Percentiles rank a stretch among this genome's conserved stretches.
phyloP scores from a whole-genome alignment of 2,888 invertebrate genomes.

The Anagyrus pseudococci region DNA sequence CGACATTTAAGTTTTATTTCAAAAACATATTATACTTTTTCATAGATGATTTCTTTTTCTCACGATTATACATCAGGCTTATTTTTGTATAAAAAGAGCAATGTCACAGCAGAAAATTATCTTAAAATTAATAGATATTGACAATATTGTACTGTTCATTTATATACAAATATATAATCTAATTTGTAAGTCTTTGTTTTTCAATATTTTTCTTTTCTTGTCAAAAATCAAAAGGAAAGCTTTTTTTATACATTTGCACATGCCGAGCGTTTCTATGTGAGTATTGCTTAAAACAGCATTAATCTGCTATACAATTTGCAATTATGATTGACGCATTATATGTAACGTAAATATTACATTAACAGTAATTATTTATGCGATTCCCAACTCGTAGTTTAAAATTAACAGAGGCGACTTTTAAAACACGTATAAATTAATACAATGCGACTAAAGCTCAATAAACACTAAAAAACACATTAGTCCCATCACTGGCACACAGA shows the following conservation, averaged over 20 bases:
- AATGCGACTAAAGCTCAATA: constrained; percentile 18
- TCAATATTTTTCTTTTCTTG: constrained; percentile 6
- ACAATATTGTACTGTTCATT: constrained; percentile 36
- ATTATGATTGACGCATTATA: constrained; percentile 5
- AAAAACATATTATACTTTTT: not conserved
- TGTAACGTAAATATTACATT: constrained; percentile 34
- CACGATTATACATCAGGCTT: not conserved
- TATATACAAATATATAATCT: constrained; percentile 56
- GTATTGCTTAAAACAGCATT: constrained; percentile 25
- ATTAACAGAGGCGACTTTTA: constrained; percentile 21
- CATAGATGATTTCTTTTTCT: not conserved
- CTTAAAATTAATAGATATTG: constrained; percentile 37
- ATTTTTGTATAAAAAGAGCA: constrained; percentile 28
- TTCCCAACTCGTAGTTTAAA: constrained; percentile 14
- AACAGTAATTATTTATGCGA: not conserved
- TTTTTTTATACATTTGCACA: constrained; percentile 11
- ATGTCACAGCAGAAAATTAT: constrained; percentile 30
- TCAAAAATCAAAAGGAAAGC: constrained; percentile 18
- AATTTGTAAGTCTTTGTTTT: constrained; percentile 31
- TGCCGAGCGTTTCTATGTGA: constrained; percentile 6
- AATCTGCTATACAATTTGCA: constrained; percentile 13
- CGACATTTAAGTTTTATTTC: constrained; percentile 14
- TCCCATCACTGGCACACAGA: constrained; percentile 32
- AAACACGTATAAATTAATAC: constrained; percentile 9
- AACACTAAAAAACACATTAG: constrained; percentile 24